Evolutionary conservation across 2,113 vertebrate genomes (phyloP).

Genomic region (Callionymus lyra): DNA sequence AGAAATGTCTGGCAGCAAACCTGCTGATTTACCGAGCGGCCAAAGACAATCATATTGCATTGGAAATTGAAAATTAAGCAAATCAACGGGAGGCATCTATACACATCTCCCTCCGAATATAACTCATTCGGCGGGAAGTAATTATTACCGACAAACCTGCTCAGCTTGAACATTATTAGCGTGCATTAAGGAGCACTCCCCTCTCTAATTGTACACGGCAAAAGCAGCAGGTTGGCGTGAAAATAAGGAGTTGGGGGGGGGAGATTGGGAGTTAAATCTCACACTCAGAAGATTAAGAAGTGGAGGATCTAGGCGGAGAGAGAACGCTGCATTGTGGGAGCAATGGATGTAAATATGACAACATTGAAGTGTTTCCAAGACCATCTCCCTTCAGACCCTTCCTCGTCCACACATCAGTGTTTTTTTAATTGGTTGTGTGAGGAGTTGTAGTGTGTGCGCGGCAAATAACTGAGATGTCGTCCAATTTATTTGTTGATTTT

Average conservation of each 20-base stretch:
- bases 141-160: constrained; percentile 82
- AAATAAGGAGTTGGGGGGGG: constrained; percentile 65
- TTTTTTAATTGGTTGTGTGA: constrained; percentile 64
- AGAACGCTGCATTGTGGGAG: constrained; percentile 20
- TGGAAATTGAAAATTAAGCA: constrained; percentile 49
- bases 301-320: constrained; percentile 17
- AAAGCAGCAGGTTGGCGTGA: constrained; percentile 69
- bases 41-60: constrained; percentile 29
- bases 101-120: constrained; percentile 30
- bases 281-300: constrained; percentile 31
- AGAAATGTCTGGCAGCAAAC: constrained; percentile 31
- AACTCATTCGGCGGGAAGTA: constrained; percentile 73
- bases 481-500: background rate
- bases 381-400: constrained; percentile 47
- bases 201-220: constrained; percentile 78
- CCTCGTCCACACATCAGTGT: constrained; percentile 39
- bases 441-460: constrained; percentile 5
- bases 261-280: constrained; percentile 46
- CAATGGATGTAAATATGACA: constrained; percentile 41
- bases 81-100: constrained; percentile 56
- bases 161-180: constrained; percentile 77
- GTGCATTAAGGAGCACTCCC: constrained; percentile 77
- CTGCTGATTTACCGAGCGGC: constrained; percentile 39
- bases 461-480: constrained; percentile 9
- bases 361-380: constrained; percentile 46